These are phyloP conservation scores for Atethmia centrago DNA, from an alignment of 2,888 invertebrate species.

Conservation along the genomic window DNA sequence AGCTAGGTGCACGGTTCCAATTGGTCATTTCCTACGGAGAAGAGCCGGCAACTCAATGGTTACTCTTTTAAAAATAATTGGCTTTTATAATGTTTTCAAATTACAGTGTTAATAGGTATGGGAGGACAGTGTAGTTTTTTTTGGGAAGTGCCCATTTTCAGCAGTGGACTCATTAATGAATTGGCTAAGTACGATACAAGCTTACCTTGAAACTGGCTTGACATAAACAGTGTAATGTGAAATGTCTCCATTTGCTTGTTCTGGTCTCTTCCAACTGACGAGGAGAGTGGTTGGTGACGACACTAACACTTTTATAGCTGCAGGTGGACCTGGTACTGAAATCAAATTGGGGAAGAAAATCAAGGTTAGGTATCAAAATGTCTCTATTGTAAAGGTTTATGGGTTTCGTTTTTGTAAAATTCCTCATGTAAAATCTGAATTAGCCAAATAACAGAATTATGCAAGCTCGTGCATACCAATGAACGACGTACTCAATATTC, in stretches of 20 bases:
- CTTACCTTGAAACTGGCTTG: slow-evolving; percentile 86
- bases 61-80: no score
- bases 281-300: slow-evolving; percentile 95
- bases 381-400: background rate
- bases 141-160: background rate
- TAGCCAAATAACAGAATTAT: background rate
- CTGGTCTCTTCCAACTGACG: slow-evolving; percentile 95
- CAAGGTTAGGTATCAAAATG: background rate
- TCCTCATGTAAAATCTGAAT: background rate
- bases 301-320: slow-evolving; percentile 95
- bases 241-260: slow-evolving; percentile 95
- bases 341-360: slow-evolving; percentile 20
- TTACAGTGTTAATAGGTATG: no score
- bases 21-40: no score
- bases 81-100: no score
- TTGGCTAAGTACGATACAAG: background rate
- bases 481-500: background rate
- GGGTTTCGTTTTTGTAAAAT: background rate
- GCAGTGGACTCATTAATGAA: background rate
- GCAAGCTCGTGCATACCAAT: no score
- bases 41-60: no score
- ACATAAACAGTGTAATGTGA: slow-evolving; percentile 95
- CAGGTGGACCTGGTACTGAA: slow-evolving; percentile 95
- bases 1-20: no score
- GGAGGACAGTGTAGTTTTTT: no score